Evolutionary conservation across 64 coral and sea anemone genomes (phyloP), one percentile per base, ranked within the genome.

Genomic region (Acropora tenuis): DNA sequence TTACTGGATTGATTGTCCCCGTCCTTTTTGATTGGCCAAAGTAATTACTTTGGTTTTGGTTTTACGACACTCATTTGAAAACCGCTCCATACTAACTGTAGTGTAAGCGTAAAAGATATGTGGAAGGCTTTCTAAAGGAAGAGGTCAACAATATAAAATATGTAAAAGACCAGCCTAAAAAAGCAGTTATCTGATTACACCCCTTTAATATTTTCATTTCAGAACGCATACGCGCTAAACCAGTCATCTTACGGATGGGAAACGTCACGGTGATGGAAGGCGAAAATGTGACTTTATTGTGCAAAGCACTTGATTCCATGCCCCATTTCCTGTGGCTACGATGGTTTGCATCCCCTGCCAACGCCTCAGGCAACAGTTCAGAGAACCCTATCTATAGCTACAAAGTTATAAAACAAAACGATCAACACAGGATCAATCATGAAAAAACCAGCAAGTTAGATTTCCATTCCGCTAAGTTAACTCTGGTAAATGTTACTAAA

Each of bases 251-350:
- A 18, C 40, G 18, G 0, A 99, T 99, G 43, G 74, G 6, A 2
- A 99, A 99, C 11, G 88, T 84, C 3, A 99, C 97, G 0, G 91
- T 86, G 8, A 59, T 18, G 50, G 71, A 74, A n/a, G 97, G 97
- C 53, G 44, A 95, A 40, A 96, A 99, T 85, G 94, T 74, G 3
- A 99, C 91, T 0, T 75, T 99, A 0, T 43, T 41, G 50, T 99
- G 97, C 71, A 86, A 71, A 47, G 94, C 91, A 2, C 18, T 96
- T 3, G 97, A 99, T 52, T 88, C 94, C 6, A 89, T 96, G 90
- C 97, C 97, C 16, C 94, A 99, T 61, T 99, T 99, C 86, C 97
- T 94, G 78, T 99, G 97, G 97, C 8, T 99, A 6, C 78, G 89
- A 43, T 93, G 88, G 94, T 88, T 72, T 43, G 2, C 45, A 8